Base-by-base conservation (phyloP, 2,113 vertebrate genomes). In the Picathartes gymnocephalus region DNA sequence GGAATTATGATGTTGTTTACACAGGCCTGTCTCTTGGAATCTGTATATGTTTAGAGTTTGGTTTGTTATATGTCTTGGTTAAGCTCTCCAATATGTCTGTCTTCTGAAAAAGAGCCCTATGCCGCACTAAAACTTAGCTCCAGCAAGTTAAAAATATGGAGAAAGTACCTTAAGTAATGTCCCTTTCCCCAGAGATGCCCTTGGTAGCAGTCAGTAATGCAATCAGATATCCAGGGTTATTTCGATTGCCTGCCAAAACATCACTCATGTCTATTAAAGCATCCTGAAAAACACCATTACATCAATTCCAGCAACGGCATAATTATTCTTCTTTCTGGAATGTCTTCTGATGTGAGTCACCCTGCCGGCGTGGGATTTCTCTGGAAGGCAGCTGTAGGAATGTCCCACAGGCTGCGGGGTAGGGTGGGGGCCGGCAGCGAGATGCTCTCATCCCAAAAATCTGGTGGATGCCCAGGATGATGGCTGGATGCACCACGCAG, bases 271-370 rank as follows among this genome's bases (percentile, higher is more conserved):
- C 97, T 98, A 97, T 94, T 97, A 97, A 97, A 97, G 96, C 95
- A 97, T 97, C 97, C 96, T 97, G 94, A 97, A 98, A 98, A 98
- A 98, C 90, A 97, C 91, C 94, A 98, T 97, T 97, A 97, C 97
- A 98, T 98, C 98, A 97, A 97, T 97, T 97, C 97, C 96, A 97
- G 95, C 96, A 96, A 97, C 68, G 96, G 95, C 92, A 88, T 96
- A 96, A 98, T 97, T 98, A 96, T 97, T 98, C 96, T 96, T 97
- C 95, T 97, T 98, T 98, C 97, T 98, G 97, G 97, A 98, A 98
- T 98, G 97, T 97, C 97, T 97, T 98, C 97, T 97, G 88, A 95
- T 79, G 88, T 98, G 98, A 98, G 95, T 98, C 98, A 98, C 94
- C 64, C 93, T 72, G 94, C 70, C 91, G 70, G 92, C 92, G 91